Base-by-base conservation (phyloP, 2,888 invertebrate species). In the Parnassius orleans region DNA sequence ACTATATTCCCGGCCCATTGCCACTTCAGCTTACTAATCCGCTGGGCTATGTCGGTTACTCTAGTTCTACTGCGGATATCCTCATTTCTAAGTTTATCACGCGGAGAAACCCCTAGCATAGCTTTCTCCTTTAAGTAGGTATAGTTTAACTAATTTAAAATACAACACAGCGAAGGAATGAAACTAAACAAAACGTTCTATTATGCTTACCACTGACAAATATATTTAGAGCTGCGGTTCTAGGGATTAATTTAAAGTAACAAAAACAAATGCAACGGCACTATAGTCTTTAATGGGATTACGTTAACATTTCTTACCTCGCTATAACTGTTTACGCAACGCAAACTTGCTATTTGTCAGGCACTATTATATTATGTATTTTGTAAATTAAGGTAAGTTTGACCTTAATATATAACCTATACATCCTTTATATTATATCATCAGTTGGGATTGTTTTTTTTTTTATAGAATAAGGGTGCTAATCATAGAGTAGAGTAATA, bases 201-300 rank as follows among this genome's bases (percentile, higher is more conserved):
- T 60, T 53, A 19, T 33, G 12, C 15, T 53, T 48, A 15, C 12
- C 43, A 42, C 41, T 42, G 54, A 50, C 54, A 48, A 54, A 43
- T 53, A 54, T 19, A 42, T 42, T 48, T 42, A 42, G 53, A 47
- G 46, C 50, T 19, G 55, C 33, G 47, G 43, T 42, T 42, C 11
- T n/a, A 10, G 33, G 52, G 56, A 51, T 61, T 61, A 46, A 52
- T 61, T 61, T 51, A 48, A 46, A 56, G 24, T 44, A 47, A 24
- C 48, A 57, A 53, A 57, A 61, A 57, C 51, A 51, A 56, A 53
- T 42, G 42, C 48, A 53, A 61, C 44, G 61, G 42, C 11, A 53
- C 42, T 41, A 47, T 42, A 53, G 41, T 42, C 47, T 57, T 19
- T 57, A 57, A 61, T 48, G 48, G 53, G 50, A 57, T 60, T 60